Evolutionary conservation across 23 tunicate genomes (phyloP), one percentile per base, ranked within the genome.

Genomic region (Halocynthia aurantium): DNA sequence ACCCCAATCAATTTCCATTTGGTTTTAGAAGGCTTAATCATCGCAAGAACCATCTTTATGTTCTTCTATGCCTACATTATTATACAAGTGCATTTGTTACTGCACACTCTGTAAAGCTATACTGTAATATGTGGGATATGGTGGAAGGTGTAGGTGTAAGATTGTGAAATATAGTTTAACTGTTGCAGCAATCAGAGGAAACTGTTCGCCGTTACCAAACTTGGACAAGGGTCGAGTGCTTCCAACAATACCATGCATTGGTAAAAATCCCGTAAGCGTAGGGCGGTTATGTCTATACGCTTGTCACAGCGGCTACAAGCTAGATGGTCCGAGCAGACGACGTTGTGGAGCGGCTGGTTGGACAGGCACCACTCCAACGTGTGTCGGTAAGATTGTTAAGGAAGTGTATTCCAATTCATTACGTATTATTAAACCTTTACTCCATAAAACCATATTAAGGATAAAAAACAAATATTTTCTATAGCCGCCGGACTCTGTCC

Each of bases 271-370:
- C 50, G 56, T 76, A 40, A 64, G 82, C 12, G 52, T 22, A 12
- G 87, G 87, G 6, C 61, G 81, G 8, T 64, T 76, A 18, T 84
- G 87, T 54, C 53, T 84, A 6, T 84, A 76, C 71, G 70, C 81
- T 5, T 84, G 87, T 51, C 52, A 67, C 50, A 80, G 80, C 0
- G 87, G 87, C 20, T 84, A 76, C 73, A 55, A 67, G 57, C 54
- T 76, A 8, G 22, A 1, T 7, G 87, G 87, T 18, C 50, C 18
- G 57, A 57, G 76, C 8, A 40, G 81, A 31, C 55, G 80, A 50
- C 72, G 51, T 7, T 84, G 87, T 65, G 77, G 68, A 10, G 70
- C 52, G 60, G 52, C 18, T 2, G 87, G 82, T 11, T 84, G 87
- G 87, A 55, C 82, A 10, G 73, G 82, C 50, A 71, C 8, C 15